Conservation (phyloP, 2,888 invertebrate species). For the Hemithea aestivaria region DNA sequence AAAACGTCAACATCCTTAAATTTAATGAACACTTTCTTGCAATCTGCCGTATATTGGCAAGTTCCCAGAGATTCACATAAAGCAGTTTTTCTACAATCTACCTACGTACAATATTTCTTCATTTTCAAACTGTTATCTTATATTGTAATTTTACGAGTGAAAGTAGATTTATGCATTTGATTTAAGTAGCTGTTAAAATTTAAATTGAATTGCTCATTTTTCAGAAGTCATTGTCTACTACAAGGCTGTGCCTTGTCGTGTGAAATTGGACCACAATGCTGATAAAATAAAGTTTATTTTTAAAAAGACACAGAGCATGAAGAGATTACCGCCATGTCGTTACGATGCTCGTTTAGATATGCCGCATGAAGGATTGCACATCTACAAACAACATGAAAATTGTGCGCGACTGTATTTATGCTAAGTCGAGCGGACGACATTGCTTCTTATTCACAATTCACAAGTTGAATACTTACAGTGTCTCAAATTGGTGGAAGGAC, state of each 20-base stretch:
- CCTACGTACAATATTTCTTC: no score
- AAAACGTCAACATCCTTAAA: no score
- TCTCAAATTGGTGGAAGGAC: no score
- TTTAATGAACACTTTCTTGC: no score
- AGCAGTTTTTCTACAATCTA: no score
- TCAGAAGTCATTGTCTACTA: conserved; percentile 42
- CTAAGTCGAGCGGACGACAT: conserved; percentile 29
- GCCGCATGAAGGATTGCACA: conserved; percentile 71
- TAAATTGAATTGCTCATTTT: conserved; percentile 33
- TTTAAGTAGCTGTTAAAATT: conserved; percentile 20
- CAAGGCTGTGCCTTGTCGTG: conserved; percentile 1
- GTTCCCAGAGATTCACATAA: no score
- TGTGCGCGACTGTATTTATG: conserved; percentile 35
- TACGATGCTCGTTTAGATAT: conserved; percentile 77
- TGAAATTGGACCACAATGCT: conserved; percentile 27
- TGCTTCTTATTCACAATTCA: conserved; percentile 5
- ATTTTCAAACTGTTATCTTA: no score
- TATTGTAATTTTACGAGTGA: no score
- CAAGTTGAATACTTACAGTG: no score
- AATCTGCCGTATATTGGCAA: no score
- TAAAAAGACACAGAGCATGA: conserved; percentile 43
- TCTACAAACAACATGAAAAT: conserved; percentile 52
- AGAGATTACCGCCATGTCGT: conserved; percentile 71
- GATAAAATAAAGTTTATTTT: conserved; percentile 39
- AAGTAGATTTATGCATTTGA: conserved; percentile 7